Evolutionary conservation across 2,888 invertebrate genomes (phyloP).

Genomic region (Trichacis sp.): DNA sequence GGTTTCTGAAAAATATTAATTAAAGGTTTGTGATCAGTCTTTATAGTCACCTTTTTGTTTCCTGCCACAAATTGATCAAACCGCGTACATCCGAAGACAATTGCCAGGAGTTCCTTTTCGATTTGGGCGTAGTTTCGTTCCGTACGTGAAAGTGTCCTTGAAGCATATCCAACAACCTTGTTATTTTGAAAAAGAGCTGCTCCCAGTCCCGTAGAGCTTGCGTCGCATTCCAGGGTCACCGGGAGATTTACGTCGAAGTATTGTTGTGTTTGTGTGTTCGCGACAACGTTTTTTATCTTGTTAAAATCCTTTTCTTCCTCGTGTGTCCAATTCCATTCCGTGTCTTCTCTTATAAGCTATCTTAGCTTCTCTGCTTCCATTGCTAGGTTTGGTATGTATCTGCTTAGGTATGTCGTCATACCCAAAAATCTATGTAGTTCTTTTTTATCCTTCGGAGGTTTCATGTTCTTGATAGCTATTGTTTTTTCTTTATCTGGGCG

Average conservation of each 20-base stretch:
- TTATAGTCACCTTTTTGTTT: slow-evolving; percentile 37
- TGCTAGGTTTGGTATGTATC: slow-evolving; percentile 7
- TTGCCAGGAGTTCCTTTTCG: too few relatives aligned
- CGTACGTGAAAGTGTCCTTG: slow-evolving; percentile 47
- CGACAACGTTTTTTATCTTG: slow-evolving; percentile 7
- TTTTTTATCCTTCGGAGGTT: background rate
- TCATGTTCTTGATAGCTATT: slow-evolving; percentile 6
- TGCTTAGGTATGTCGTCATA: slow-evolving; percentile 10
- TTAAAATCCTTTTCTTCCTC: background rate
- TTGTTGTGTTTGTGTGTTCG: background rate
- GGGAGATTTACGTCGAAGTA: slow-evolving; percentile 14
- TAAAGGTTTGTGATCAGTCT: slow-evolving; percentile 55
- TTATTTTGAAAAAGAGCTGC: slow-evolving; percentile 55
- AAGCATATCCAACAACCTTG: slow-evolving; percentile 56
- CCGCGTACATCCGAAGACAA: too few relatives aligned
- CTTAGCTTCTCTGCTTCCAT: background rate
- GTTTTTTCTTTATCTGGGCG: background rate
- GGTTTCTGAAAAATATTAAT: slow-evolving; percentile 49
- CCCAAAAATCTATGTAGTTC: slow-evolving; percentile 12
- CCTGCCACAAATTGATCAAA: too few relatives aligned
- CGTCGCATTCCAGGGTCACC: slow-evolving; percentile 10
- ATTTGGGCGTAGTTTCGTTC: too few relatives aligned
- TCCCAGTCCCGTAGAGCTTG: slow-evolving; percentile 46
- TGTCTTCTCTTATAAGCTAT: slow-evolving; percentile 1
- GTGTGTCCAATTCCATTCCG: slow-evolving; percentile 6